Base-by-base conservation (phyloP, 2,888 invertebrate species). In the Andrena marginata region DNA sequence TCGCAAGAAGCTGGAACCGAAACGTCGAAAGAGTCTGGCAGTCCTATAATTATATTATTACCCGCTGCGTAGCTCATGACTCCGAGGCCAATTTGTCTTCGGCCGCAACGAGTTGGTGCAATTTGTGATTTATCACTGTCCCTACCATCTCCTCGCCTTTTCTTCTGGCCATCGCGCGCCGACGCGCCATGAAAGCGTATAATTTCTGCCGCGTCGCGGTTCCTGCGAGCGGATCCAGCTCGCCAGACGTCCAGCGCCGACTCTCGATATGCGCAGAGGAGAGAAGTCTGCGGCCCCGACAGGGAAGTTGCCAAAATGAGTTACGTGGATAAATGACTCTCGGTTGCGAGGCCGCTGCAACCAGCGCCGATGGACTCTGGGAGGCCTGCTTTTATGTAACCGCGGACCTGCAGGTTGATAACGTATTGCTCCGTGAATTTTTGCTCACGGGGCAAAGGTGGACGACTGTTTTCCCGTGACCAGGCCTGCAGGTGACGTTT, bases 21-120 rank as follows among this genome's bases (percentile, higher is more conserved):
- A 90, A 88, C 89, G 87, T 87, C 89, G 87, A 86, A 91, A 89
- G 87, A 85, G 86, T 74, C 81, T 89, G 89, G 85, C 89, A 89
- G 88, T 91, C 89, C 91, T 92, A 91, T 93, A 93, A 93, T 93
- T 93, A 93, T 92, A 93, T 92, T 92, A 92, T 93, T 92, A 93
- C 89, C 89, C 88, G 90, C 89, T 90, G 90, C 85, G 91, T 88
- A 89, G 90, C 90, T 92, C 91, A 89, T 91, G 92, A 92, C 90
- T 93, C 80, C 85, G 80, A 71, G 78, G 87, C 89, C 90, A 92
- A 93, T 93, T 93, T 92, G 91, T 93, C 92, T 92, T 90, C 84
- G 83, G 85, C 71, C 77, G 87, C 91, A 91, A 92, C 92, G 89
- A 92, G 91, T 89, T 89, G 88, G 90, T 89, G 91, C 90, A 91